Evolutionary conservation across 2,797 vertebrate species (phyloP), one percentile per base, ranked within the genome.

Genomic region (Knipowitschia caucasica): DNA sequence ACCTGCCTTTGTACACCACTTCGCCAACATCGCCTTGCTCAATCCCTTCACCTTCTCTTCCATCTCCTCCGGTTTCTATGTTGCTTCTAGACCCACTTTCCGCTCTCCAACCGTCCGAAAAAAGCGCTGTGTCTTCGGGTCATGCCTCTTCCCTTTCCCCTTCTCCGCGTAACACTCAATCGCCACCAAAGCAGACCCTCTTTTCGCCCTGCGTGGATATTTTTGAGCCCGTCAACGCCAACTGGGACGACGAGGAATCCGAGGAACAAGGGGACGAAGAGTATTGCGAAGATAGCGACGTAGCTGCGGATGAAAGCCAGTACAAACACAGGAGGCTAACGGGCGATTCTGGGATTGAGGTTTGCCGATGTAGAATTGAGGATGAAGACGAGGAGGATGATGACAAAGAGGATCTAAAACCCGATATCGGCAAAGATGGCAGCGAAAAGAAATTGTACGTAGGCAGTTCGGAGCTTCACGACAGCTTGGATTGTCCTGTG

Each of bases 291-390:
- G 88, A 89, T 0, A 89, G 88, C 0, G 89, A 91, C 29, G 64
- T 89, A 50, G 90, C 88, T 0, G 86, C 86, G 0, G 91, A 91
- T 1, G 89, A 90, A 54, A 91, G 89, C 35, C 91, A 91, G 60
- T 93, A 91, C 43, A 81, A 94, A 60, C 93, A 91, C 51, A 89
- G 94, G 0, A 80, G 90, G 18, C 87, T 95, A 26, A 96, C 95
- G 0, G 94, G 94, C 0, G 95, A 97, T 81, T 97, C 94, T 0
- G 95, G 95, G 14, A 96, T 96, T 0, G 95, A 97, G 78, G 92
- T 94, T 53, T 94, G 93, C 50, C 82, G 92, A 14, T 92, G 92
- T 59, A 85, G 71, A 4, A 85, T 93, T 4, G 86, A 90, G 29
- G 89, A 89, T 0, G 89, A 87, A 1, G 89, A 80, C 0, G 88